Conservation (phyloP, 2,888 invertebrate species). For the Tetragonula carbonaria region DNA sequence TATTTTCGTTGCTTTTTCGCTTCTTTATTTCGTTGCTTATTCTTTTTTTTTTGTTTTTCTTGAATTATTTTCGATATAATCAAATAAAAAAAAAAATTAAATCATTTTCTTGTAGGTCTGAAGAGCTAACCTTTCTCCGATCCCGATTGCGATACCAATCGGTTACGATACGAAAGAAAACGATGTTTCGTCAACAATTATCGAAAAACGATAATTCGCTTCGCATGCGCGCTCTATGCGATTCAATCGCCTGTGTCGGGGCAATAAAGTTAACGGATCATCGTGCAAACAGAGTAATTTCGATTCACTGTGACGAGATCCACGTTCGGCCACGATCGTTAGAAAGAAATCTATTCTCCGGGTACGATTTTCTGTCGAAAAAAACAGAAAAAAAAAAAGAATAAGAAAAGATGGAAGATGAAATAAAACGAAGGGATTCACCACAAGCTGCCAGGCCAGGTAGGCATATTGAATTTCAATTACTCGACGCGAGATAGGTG, state of each 20-base stretch:
- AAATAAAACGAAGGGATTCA: conserved; percentile 43
- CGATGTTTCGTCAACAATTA: neutral
- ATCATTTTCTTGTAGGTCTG: neutral
- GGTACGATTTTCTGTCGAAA: neutral
- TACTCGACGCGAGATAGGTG: conserved; percentile 52
- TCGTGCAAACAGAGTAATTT: conserved; percentile 27
- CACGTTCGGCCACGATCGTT: neutral
- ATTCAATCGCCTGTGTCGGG: neutral
- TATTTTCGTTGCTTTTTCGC: no score
- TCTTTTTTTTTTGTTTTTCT: no score
- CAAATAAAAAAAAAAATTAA: no score
- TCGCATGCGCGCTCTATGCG: neutral
- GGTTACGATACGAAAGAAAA: neutral
- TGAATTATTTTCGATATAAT: no score
- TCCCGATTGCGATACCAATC: neutral
- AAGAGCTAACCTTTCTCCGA: neutral
- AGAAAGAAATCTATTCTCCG: neutral
- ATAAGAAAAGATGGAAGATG: neutral
- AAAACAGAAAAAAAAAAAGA: no score
- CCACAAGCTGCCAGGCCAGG: conserved; percentile 47
- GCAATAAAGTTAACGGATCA: conserved; percentile 22
- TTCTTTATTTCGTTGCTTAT: no score
- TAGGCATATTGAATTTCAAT: conserved; percentile 71
- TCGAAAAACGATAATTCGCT: neutral
- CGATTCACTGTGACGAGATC: conserved; percentile 28